These are phyloP conservation scores for Agrotis segetum DNA, from an alignment of 2,888 invertebrate genomes.

Conservation along the genomic window DNA sequence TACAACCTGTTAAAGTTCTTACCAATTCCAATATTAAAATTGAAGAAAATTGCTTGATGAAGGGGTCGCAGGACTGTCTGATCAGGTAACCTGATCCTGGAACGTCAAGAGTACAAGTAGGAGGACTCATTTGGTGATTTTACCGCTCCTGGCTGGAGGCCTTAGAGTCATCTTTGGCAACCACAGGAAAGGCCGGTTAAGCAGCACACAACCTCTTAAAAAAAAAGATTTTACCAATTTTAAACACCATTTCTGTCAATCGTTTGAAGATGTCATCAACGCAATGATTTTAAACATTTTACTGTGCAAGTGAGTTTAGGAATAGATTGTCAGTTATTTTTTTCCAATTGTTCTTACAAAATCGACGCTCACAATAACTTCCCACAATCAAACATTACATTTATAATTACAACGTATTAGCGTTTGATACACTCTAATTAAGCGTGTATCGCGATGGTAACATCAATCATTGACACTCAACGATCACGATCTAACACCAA, in stretches of 20 bases:
- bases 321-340: too few relatives aligned
- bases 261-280: neutral
- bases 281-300: neutral
- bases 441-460: constrained; percentile 72
- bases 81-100: too few relatives aligned
- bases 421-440: constrained; percentile 79
- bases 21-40: too few relatives aligned
- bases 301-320: neutral
- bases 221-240: too few relatives aligned
- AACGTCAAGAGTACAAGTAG: too few relatives aligned
- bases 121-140: too few relatives aligned
- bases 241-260: neutral
- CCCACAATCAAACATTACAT: constrained; percentile 59
- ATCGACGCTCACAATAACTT: constrained; percentile 5
- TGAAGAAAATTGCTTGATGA: too few relatives aligned
- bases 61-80: neutral
- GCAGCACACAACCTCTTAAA: too few relatives aligned
- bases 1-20: too few relatives aligned
- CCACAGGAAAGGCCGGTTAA: too few relatives aligned
- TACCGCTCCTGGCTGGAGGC: too few relatives aligned
- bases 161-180: too few relatives aligned
- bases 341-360: constrained; percentile 7
- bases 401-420: constrained; percentile 80
- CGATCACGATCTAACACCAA: constrained; percentile 72
- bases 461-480: constrained; percentile 80